Conservation (phyloP, 2,797 vertebrate genomes). For the Notoglanidium macrostoma region DNA sequence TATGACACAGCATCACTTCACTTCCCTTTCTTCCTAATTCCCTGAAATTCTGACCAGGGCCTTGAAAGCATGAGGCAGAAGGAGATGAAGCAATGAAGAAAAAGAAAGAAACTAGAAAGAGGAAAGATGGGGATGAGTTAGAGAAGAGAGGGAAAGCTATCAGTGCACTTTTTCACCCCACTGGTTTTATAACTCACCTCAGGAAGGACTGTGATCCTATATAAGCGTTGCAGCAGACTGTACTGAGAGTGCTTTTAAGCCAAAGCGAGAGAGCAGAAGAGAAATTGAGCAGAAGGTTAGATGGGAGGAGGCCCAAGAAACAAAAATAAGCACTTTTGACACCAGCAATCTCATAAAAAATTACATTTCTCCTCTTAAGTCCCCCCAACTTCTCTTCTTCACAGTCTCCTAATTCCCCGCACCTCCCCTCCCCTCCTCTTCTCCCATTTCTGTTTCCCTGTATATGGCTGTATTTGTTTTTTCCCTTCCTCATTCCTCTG, state of each 20-base stretch:
- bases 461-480: constrained; percentile 44
- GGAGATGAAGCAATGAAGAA: background rate
- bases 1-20: constrained; percentile 8
- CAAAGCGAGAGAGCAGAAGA: constrained; percentile 18
- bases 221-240: constrained; percentile 10
- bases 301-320: constrained; percentile 38
- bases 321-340: constrained; percentile 53
- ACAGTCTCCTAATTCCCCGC: background rate
- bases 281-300: constrained; percentile 28
- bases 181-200: constrained; percentile 12
- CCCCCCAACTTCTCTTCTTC: constrained; percentile 23
- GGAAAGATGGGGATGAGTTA: background rate
- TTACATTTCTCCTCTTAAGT: constrained; percentile 38
- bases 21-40: background rate
- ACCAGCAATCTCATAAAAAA: constrained; percentile 46
- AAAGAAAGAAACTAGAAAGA: background rate
- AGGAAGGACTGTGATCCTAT: constrained; percentile 16
- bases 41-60: constrained; percentile 26
- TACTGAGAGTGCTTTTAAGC: constrained; percentile 36
- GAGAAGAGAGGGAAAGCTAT: constrained; percentile 6
- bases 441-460: constrained; percentile 33
- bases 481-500: constrained; percentile 15
- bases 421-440: constrained; percentile 15
- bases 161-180: constrained; percentile 6
- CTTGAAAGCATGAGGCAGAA: background rate